Base-by-base conservation (phyloP, 2,888 invertebrate species). In the Galerucella calmariensis region DNA sequence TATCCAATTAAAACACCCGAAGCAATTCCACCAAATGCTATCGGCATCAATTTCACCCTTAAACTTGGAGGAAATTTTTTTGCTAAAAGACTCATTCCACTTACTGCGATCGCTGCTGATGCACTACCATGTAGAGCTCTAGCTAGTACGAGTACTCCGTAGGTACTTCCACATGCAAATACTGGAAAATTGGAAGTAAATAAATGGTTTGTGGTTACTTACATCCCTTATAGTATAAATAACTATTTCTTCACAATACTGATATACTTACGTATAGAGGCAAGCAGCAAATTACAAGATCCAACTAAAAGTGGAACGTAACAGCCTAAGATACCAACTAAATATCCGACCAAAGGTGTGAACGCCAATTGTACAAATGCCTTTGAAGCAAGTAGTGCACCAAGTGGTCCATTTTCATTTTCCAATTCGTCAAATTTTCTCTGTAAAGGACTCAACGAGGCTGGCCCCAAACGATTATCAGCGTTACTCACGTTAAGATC, bases 61-160 rank as follows among this genome's bases (percentile, higher is more conserved):
- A 83, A 80, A 71, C 91, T 90, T 69, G 90, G 89, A 1, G 89
- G 88, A 75, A 90, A 90, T 53, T 87, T 86, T 76, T 90, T 89
- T 0, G 95, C 95, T 67, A 95, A 90, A 80, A 95, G 87, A 78
- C 94, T 94, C 94, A 96, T 94, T 53, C 95, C 95, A 81, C 94
- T 92, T 8, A 95, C 93, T 20, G 93, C 92, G 73, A 94, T 92
- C 79, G 94, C 93, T 0, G 95, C 92, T 1, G 95, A 95, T 11
- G 94, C 94, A 70, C 95, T 88, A 0, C 95, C 96, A 84, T 96
- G 95, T 16, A 95, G 86, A 67, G 93, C 92, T 76, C 96, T 88
- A 0, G 95, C 95, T 66, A 94, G 82, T 78, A 95, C 90, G 77
- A 95, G 88, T 4, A 92, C 87, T 72, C 89, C 88, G 85, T 93